Conservation (phyloP, 2,888 invertebrate genomes). For the Euclidia mi region DNA sequence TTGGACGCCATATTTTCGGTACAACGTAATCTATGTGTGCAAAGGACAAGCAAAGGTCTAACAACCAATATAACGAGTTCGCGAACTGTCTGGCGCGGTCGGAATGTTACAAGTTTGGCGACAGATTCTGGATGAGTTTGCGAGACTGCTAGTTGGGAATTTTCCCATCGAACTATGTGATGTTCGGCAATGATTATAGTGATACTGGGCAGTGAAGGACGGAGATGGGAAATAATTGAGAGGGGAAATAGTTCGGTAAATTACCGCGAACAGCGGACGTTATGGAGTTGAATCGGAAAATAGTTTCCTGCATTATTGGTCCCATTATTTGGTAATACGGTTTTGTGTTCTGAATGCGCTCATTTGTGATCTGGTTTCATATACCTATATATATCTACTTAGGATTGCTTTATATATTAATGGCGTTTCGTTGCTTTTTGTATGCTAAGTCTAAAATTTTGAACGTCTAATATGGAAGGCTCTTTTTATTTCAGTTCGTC, state of each 20-base stretch:
- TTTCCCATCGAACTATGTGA: conserved; percentile 64
- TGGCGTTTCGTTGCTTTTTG: too few species aligned
- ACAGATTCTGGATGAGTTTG: conserved; percentile 68
- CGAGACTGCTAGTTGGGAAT: conserved; percentile 48
- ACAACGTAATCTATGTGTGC: conserved; percentile 50
- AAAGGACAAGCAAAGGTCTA: conserved; percentile 60
- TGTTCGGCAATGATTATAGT: conserved; percentile 34
- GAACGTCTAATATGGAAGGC: too few species aligned
- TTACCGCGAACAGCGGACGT: conserved; percentile 37
- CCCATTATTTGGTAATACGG: conserved; percentile 16
- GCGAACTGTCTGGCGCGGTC: conserved; percentile 65
- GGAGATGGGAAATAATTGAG: conserved; percentile 13
- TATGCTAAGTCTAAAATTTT: too few species aligned
- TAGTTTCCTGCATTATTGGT: conserved; percentile 19
- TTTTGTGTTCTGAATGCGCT: neutral
- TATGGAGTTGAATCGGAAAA: conserved; percentile 20
- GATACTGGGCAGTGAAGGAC: conserved; percentile 17
- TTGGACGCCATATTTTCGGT: conserved; percentile 7
- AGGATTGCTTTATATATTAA: too few species aligned
- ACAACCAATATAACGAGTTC: conserved; percentile 72
- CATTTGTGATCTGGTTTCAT: neutral
- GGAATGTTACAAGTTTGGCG: conserved; percentile 73
- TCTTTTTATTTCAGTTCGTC: too few species aligned
- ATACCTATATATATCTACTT: too few species aligned
- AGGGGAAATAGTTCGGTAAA: conserved; percentile 45